Evolutionary conservation across 1,140 invertebrate species (phyloP).

Genomic region (Heliconius himera): DNA sequence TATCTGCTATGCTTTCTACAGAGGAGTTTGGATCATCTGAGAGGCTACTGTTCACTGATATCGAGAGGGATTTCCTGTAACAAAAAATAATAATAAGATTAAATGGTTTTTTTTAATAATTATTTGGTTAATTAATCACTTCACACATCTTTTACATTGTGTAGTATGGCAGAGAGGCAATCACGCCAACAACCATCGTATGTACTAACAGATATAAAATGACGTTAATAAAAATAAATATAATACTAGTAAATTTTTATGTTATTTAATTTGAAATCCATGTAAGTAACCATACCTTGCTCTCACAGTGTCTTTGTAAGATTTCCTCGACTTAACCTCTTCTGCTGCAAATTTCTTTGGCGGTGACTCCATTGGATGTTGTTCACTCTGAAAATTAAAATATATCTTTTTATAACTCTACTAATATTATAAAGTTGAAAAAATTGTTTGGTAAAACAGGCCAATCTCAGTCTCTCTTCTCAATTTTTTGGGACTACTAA

Average conservation of each 20-base stretch:
- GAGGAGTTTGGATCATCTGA: constrained; percentile 73
- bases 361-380: constrained; percentile 55
- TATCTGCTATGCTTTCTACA: constrained; percentile 72
- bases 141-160: no score
- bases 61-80: constrained; percentile 64
- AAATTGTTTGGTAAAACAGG: not conserved
- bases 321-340: constrained; percentile 50
- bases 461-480: not conserved
- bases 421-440: not conserved
- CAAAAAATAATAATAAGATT: constrained; percentile 7
- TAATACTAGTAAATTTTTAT: no score
- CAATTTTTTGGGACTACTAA: no score
- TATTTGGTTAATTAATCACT: not conserved
- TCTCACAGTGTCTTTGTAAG: constrained; percentile 66
- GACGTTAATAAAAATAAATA: no score
- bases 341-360: constrained; percentile 65
- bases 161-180: no score
- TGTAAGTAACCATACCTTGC: constrained; percentile 52
- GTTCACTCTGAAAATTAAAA: constrained; percentile 43
- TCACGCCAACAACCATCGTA: no score
- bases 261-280: not conserved
- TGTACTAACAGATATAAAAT: no score
- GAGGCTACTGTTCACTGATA: constrained; percentile 71
- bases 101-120: not conserved
- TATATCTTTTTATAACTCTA: not conserved